Evolutionary conservation across 92 coral and sea anemone genomes (phyloP), one percentile per base, ranked within the genome.

Genomic region (Micromussa lordhowensis): DNA sequence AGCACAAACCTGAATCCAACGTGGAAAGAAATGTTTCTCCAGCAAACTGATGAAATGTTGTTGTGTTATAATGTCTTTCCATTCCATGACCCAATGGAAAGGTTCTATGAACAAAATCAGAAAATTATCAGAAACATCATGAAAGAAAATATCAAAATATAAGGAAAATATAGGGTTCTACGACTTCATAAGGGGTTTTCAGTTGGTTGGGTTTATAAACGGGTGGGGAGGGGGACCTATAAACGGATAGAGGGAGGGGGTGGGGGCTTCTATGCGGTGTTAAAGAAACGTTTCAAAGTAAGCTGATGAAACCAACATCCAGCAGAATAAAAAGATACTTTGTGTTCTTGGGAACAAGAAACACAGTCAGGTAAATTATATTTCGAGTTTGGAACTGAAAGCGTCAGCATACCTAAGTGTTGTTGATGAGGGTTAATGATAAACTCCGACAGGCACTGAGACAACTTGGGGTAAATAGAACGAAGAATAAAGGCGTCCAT

Each of bases 371-470:
- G 10, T 40, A 44, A 44, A 44, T 44, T 44, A 44, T 44, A 9
- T 44, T 44, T 44, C 10, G 51, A 44, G 51, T 44, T 8, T 44
- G 51, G 51, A 44, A 7, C 51, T 44, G 51, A 8, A 44, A 7
- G 12, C 51, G 51, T 61, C 24, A 11, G 7, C 93, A 58, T 83
- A 97, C 99, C 99, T 84, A 97, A 85, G 80, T 97, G 99, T 83
- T 97, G 99, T 77, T 97, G 99, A 79, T 97, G 99, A 64, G 99
- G 99, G 81, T 97, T 97, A 73, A 97, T 97, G 17, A 96, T 96
- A 87, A 97, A 97, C 85, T 97, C 99, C 0, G 98, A 74, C 83
- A 97, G 84, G 84, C 98, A 94, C 85, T 93, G 98, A 14, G 98
- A 96, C 64, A 97, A 72, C 84, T 97, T 97, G 54, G 99, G 99